A percentile compares a stretch with the other conserved stretches of the same genome.
Conservation (phyloP, 2,888 invertebrate species). For the Timema podura region DNA sequence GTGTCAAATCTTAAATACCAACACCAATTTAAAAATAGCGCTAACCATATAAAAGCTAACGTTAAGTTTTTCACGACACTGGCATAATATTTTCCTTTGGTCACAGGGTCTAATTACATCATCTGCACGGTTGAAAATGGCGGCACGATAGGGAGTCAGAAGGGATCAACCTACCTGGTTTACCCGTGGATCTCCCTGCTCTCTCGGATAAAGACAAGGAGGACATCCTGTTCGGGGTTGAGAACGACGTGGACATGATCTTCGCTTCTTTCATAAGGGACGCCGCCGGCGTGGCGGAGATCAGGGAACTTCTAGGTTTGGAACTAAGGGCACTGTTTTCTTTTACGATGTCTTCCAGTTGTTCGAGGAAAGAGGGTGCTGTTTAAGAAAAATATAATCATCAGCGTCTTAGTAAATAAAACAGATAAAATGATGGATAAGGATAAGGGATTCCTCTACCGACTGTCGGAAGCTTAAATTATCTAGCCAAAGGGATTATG, state of each 20-base stretch:
- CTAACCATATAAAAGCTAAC: no score
- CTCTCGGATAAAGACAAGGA: conserved; percentile 95
- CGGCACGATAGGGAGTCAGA: conserved; percentile 87
- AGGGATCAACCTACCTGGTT: conserved; percentile 97
- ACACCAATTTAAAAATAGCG: no score
- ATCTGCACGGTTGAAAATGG: conserved; percentile 91
- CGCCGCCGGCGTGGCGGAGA: conserved; percentile 81
- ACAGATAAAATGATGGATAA: no score
- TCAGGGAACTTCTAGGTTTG: conserved; percentile 52
- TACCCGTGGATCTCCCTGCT: conserved; percentile 93
- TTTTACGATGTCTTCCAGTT: not conserved
- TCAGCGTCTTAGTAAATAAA: no score
- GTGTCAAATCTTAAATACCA: no score
- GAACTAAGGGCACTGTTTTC: not conserved
- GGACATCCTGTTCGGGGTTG: conserved; percentile 88
- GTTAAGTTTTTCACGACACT: no score
- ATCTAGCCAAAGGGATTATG: no score
- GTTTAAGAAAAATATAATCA: not conserved
- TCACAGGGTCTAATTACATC: conserved; percentile 45
- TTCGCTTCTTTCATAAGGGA: conserved; percentile 97
- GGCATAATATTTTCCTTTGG: no score
- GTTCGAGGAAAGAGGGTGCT: conserved; percentile 2
- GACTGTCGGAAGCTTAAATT: no score
- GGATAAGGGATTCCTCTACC: no score
- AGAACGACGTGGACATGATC: conserved; percentile 90